These are phyloP conservation scores for Heliocidaris tuberculata DNA, from an alignment of 35 echinoderm and acorn worm species.

Conservation along the genomic window DNA sequence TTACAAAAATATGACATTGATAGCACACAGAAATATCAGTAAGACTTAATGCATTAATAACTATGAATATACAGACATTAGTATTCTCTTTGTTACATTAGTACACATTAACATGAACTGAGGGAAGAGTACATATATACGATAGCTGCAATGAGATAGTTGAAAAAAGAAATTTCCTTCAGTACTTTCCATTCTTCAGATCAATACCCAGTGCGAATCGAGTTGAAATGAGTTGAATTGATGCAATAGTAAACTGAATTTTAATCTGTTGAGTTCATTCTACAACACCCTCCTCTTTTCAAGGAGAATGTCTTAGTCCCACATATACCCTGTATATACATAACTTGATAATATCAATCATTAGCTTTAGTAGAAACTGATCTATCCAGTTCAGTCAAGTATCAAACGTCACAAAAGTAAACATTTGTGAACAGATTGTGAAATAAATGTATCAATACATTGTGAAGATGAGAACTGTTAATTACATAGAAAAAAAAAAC, in stretches of 20 bases:
- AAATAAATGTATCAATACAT: not conserved
- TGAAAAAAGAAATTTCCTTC: not conserved
- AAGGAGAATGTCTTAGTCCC: not conserved
- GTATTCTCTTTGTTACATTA: not conserved
- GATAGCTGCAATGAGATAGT: not conserved
- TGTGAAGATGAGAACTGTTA: not conserved
- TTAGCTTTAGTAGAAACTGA: not conserved
- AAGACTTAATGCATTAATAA: not conserved
- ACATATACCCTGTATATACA: conserved; percentile 10
- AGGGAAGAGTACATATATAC: not conserved
- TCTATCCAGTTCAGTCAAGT: not conserved
- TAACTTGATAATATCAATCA: not conserved
- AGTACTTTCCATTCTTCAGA: too few relatives aligned
- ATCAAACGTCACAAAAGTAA: not conserved
- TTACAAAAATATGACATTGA: not conserved
- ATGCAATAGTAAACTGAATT: not conserved
- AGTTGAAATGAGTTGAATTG: not conserved
- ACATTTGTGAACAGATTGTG: not conserved
- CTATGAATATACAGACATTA: not conserved
- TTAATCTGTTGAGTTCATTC: not conserved
- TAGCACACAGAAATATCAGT: not conserved
- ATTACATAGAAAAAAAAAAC: not conserved
- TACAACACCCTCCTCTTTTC: not conserved
- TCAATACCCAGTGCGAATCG: too few relatives aligned
- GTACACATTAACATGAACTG: not conserved